Evolutionary conservation across 2,888 invertebrate genomes (phyloP).

Genomic region (Ernsta delagoae): DNA sequence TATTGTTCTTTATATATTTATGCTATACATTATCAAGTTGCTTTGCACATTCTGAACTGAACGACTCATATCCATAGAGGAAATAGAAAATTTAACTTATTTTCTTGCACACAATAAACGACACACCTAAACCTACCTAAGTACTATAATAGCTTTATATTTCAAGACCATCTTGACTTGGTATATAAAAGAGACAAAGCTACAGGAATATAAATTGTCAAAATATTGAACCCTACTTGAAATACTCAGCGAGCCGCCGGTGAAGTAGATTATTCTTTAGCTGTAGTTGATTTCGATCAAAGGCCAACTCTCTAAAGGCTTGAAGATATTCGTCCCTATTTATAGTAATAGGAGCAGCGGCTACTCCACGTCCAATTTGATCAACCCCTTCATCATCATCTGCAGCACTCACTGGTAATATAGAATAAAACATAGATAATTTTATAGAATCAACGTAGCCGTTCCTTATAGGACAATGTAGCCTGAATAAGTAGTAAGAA

Average conservation of each 20-base stretch:
- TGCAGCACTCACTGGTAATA: constrained; percentile 7
- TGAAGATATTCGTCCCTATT: constrained; percentile 70
- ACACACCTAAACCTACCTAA: too few relatives aligned
- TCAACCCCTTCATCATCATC: constrained; percentile 35
- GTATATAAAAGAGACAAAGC: background rate
- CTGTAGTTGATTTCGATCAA: constrained; percentile 63
- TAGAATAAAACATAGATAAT: background rate
- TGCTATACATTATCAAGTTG: too few relatives aligned
- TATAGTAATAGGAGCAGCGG: constrained; percentile 53
- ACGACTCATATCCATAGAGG: too few relatives aligned
- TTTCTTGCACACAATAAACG: too few relatives aligned
- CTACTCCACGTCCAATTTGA: constrained; percentile 64
- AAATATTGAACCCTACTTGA: constrained; percentile 57
- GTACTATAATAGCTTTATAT: too few relatives aligned
- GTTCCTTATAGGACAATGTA: too few relatives aligned
- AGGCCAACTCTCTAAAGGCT: constrained; percentile 64
- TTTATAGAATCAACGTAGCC: too few relatives aligned
- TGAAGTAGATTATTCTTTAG: constrained; percentile 74
- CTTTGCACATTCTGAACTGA: too few relatives aligned
- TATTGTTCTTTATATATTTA: too few relatives aligned
- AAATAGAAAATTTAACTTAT: too few relatives aligned
- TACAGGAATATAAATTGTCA: background rate
- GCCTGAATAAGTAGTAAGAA: too few relatives aligned
- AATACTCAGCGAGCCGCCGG: constrained; percentile 75
- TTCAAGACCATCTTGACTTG: background rate